Conservation (phyloP, 2,113 vertebrate genomes). For the Zootoca vivipara region DNA sequence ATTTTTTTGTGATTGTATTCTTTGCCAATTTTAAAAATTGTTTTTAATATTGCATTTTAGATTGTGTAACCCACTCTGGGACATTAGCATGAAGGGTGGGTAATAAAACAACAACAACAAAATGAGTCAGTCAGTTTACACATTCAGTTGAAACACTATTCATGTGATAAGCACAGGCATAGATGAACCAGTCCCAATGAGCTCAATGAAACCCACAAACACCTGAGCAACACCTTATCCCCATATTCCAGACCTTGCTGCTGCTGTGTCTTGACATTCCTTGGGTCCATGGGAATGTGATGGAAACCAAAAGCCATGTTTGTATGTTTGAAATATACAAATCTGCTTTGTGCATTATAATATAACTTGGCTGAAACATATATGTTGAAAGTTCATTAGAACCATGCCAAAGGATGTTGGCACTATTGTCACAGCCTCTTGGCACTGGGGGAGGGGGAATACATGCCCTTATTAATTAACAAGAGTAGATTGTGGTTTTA, state of each 20-base stretch:
- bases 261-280: background rate
- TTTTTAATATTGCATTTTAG: too few species aligned
- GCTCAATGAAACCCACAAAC: background rate
- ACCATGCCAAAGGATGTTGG: background rate
- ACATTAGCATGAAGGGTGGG: too few species aligned
- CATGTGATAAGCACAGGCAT: too few species aligned
- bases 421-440: accelerated
- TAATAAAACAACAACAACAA: too few species aligned
- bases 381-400: background rate
- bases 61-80: too few species aligned
- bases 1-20: too few species aligned
- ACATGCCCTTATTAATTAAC: slow-evolving; percentile 58
- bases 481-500: slow-evolving; percentile 36
- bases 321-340: background rate
- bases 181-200: background rate
- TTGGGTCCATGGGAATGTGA: background rate
- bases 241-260: background rate
- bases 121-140: background rate
- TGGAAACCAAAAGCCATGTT: background rate
- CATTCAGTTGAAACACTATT: background rate
- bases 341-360: background rate
- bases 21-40: too few species aligned
- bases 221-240: background rate
- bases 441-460: slow-evolving; percentile 30
- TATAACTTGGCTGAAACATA: background rate